phyloP scores from a whole-genome alignment of 2,797 vertebrate genomes.

The Glossophaga mutica region DNA sequence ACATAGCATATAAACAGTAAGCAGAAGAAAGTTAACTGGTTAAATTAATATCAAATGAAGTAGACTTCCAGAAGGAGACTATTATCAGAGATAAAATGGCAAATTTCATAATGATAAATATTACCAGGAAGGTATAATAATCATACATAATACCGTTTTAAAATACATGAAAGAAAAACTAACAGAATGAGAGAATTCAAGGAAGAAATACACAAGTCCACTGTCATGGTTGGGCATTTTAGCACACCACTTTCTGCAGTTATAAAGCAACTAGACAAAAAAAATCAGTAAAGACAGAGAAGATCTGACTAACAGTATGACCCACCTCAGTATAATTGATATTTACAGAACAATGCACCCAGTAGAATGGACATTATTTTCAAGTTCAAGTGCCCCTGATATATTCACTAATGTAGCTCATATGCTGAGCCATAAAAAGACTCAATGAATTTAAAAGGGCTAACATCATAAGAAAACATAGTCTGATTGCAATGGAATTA shows the following conservation, averaged over 20 bases:
- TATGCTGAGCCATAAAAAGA: not conserved
- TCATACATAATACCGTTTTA: not conserved
- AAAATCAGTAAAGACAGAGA: not conserved
- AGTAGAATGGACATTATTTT: not conserved
- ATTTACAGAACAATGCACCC: not conserved
- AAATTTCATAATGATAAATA: not conserved
- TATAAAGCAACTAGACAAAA: not conserved
- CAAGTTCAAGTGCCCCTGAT: not conserved
- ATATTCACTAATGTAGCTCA: not conserved
- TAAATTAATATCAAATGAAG: not conserved
- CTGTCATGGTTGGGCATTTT: not conserved
- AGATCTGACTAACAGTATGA: not conserved
- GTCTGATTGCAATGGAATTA: not conserved
- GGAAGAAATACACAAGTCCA: not conserved
- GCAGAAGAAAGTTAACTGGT: not conserved
- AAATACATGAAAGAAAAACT: not conserved
- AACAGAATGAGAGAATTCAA: not conserved
- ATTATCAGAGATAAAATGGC: not conserved
- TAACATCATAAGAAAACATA: not conserved
- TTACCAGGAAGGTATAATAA: not conserved
- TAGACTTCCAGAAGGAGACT: not conserved
- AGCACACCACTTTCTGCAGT: not conserved
- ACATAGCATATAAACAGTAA: not conserved
- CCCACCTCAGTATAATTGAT: not conserved
- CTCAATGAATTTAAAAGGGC: not conserved